These are phyloP conservation scores for Drosophila subpulchrella DNA, from an alignment of 1,140 invertebrate species.

Conservation along the genomic window DNA sequence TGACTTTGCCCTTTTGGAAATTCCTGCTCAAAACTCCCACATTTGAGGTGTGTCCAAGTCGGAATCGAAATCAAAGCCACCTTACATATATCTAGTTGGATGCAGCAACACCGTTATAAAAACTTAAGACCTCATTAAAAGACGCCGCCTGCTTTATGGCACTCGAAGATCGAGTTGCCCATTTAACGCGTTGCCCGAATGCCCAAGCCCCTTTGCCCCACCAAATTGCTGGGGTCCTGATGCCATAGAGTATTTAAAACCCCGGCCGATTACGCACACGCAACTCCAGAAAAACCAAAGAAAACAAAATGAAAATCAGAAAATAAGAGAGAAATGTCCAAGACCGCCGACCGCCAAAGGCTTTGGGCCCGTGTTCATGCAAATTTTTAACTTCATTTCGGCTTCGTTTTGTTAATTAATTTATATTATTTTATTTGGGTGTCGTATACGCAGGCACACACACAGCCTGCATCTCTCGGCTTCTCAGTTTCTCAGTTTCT, in stretches of 20 bases:
- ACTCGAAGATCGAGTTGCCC: constrained; percentile 61
- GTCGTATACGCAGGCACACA: constrained; percentile 63
- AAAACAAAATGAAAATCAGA: background rate
- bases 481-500: constrained; percentile 7
- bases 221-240: constrained; percentile 18
- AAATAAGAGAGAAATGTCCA: background rate
- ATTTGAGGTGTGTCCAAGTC: constrained; percentile 13
- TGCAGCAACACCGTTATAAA: constrained; percentile 67
- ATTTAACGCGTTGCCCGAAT: constrained; percentile 62
- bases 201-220: background rate
- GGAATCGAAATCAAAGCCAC: background rate
- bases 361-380: constrained; percentile 75
- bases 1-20: background rate
- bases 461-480: constrained; percentile 20
- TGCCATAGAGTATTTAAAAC: constrained; percentile 33
- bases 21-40: constrained; percentile 1
- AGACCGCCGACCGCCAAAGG: constrained; percentile 69
- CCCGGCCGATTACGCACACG: constrained; percentile 75
- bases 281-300: constrained; percentile 42
- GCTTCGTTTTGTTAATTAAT: constrained; percentile 84
- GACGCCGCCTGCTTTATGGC: constrained; percentile 77
- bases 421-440: constrained; percentile 85
- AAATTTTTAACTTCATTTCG: constrained; percentile 84
- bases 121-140: constrained; percentile 81
- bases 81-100: background rate